Evolutionary conservation across 2,797 vertebrate species (phyloP).

Genomic region (Spizella passerina): DNA sequence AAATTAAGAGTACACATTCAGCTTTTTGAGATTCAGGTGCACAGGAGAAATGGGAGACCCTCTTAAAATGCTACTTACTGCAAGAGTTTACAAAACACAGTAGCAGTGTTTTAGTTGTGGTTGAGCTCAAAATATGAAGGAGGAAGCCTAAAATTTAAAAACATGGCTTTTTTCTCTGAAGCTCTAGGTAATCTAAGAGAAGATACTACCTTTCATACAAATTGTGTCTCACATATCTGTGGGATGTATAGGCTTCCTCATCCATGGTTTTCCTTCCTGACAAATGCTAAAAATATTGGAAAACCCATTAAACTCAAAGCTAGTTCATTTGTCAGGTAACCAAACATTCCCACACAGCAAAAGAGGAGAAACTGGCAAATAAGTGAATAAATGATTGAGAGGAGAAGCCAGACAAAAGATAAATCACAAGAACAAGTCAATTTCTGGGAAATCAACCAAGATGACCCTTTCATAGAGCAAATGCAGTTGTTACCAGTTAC

Average conservation of each 20-base stretch:
- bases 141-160: background rate
- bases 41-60: background rate
- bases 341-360: background rate
- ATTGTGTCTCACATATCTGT: background rate
- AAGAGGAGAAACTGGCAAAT: background rate
- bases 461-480: background rate
- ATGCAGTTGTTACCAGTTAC: background rate
- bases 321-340: background rate
- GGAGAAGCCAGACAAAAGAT: background rate
- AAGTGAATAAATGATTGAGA: background rate
- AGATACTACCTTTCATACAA: background rate
- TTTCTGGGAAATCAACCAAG: background rate
- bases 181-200: background rate
- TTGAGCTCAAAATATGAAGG: background rate
- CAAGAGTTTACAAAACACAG: background rate
- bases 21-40: background rate
- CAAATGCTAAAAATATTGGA: background rate
- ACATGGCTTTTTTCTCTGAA: background rate
- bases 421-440: background rate
- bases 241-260: background rate
- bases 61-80: background rate
- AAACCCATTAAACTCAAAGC: background rate
- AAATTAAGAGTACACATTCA: background rate
- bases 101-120: background rate
- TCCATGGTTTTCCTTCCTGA: background rate